phyloP scores from a whole-genome alignment of 2,797 vertebrate genomes.

The Todus mexicanus region DNA sequence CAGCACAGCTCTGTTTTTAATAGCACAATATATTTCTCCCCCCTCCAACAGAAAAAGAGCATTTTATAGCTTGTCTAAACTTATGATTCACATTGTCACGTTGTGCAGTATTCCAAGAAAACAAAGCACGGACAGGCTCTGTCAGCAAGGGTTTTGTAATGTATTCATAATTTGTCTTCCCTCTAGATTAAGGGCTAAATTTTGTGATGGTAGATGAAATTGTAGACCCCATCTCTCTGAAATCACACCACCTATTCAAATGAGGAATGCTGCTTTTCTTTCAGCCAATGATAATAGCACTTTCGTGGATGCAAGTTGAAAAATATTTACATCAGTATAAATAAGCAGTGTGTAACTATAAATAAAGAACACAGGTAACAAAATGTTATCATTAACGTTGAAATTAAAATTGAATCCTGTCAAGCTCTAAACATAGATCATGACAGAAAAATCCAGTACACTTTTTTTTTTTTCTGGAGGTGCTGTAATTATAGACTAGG shows the following conservation, averaged over 20 bases:
- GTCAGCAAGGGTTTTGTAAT: neutral
- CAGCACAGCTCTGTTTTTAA: neutral
- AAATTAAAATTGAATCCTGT: conserved; percentile 64
- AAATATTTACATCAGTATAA: conserved; percentile 46
- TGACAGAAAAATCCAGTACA: conserved; percentile 27
- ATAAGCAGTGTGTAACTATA: conserved; percentile 25
- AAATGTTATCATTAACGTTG: conserved; percentile 46
- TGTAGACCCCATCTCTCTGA: neutral
- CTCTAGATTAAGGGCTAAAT: neutral
- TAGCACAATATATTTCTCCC: neutral
- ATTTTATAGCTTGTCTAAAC: neutral
- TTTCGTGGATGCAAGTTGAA: neutral
- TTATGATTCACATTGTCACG: neutral
- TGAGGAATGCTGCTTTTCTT: neutral
- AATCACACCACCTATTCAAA: neutral
- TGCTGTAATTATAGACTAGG: conserved; percentile 32
- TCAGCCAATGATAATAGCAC: neutral
- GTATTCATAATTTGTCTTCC: conserved; percentile 11
- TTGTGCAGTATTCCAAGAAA: neutral
- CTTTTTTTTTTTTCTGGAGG: neutral
- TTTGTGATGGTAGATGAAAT: neutral
- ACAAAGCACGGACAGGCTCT: neutral
- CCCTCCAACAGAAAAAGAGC: neutral
- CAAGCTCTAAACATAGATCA: conserved; percentile 20
- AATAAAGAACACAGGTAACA: conserved; percentile 46